phyloP scores from a whole-genome alignment of 2,888 invertebrate genomes.

The Sphaerophoria taeniata region DNA sequence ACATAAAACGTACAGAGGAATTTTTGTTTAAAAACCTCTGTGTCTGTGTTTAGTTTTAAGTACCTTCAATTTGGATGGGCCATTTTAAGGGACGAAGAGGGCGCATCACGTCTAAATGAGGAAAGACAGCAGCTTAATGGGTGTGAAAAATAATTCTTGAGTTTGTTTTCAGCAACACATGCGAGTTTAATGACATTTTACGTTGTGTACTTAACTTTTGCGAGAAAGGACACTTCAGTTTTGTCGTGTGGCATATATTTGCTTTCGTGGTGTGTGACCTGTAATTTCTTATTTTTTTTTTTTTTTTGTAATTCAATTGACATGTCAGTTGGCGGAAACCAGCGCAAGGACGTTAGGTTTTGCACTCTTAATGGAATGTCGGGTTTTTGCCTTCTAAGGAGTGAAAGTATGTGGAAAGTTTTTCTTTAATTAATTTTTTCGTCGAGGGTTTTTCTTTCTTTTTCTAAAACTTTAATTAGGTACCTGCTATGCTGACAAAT shows the following conservation, averaged over 20 bases:
- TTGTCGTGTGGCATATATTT: constrained; percentile 10
- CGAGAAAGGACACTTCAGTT: constrained; percentile 29
- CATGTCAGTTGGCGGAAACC: constrained; percentile 41
- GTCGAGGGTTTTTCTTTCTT: neutral
- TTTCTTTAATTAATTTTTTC: constrained; percentile 26
- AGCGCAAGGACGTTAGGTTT: constrained; percentile 24
- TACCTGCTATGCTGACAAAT: constrained; percentile 30
- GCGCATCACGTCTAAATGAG: constrained; percentile 5
- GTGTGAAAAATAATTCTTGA: constrained; percentile 55
- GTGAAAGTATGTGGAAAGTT: constrained; percentile 32
- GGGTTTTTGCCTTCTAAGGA: constrained; percentile 6
- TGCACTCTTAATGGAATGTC: neutral
- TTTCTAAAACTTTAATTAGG: constrained; percentile 26
- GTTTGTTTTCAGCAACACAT: constrained; percentile 51
- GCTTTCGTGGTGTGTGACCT: constrained; percentile 6
- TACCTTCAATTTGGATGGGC: no score
- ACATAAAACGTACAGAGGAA: constrained; percentile 30
- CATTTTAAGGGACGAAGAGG: no score
- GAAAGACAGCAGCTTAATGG: constrained; percentile 41
- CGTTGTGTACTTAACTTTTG: constrained; percentile 43
- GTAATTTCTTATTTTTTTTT: neutral
- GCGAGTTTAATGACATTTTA: constrained; percentile 46
- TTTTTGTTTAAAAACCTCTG: neutral
- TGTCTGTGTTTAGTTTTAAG: no score
- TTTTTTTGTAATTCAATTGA: constrained; percentile 41